phyloP scores from a whole-genome alignment of 2,113 vertebrate species.

The Butastur rufipennis region DNA sequence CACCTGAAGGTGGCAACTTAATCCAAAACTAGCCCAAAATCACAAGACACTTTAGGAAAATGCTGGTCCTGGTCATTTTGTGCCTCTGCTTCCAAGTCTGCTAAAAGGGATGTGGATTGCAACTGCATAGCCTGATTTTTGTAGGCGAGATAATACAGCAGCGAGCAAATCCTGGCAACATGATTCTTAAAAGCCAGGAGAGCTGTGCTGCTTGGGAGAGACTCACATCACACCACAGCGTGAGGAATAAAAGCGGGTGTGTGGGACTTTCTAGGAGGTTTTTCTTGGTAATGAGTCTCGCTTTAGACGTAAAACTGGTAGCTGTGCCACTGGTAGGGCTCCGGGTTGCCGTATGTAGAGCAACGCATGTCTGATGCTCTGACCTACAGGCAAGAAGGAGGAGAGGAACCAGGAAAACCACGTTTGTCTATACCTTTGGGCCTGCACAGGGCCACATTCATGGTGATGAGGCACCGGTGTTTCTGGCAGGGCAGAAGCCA shows the following conservation, averaged over 20 bases:
- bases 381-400: conserved; percentile 2
- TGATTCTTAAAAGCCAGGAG: not conserved
- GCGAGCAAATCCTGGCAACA: not conserved
- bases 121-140: not conserved
- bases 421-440: not conserved
- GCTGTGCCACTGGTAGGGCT: not conserved
- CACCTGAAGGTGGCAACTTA: not conserved
- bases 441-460: not conserved
- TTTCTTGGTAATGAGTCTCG: not conserved
- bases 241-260: not conserved
- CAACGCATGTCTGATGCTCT: not conserved
- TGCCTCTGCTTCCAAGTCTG: not conserved
- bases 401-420: conserved; percentile 17
- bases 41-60: not conserved
- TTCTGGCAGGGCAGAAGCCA: conserved; percentile 1
- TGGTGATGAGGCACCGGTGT: not conserved
- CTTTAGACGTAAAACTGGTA: not conserved
- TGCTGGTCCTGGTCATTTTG: not conserved
- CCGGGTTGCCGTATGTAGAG: rapidly evolving
- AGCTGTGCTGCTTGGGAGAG: not conserved
- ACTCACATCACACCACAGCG: not conserved
- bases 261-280: not conserved
- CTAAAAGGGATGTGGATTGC: not conserved
- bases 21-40: not conserved
- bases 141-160: not conserved